A percentile compares a stretch with the other conserved stretches of the same genome.
Evolutionary conservation across 2,113 vertebrate species (phyloP).

Genomic region (Ranitomeya imitator): DNA sequence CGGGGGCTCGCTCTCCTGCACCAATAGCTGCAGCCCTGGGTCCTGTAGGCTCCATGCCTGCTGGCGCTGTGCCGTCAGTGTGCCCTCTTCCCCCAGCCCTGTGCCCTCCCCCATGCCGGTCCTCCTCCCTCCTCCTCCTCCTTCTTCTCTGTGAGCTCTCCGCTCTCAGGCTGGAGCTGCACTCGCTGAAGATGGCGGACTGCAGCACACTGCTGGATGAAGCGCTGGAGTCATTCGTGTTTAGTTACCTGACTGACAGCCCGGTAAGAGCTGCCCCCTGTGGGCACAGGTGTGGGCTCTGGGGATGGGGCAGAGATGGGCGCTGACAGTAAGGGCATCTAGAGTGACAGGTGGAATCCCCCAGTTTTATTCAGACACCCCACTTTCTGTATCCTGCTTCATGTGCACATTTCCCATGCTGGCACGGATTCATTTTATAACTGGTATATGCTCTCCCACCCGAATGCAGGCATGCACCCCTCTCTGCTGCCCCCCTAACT

Average conservation of each 20-base stretch:
- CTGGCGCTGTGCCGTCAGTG: neutral
- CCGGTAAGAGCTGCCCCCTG: constrained; percentile 76
- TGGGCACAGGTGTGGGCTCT: neutral
- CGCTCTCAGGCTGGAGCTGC: constrained; percentile 21
- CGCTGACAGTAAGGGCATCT: neutral
- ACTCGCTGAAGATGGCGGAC: constrained; percentile 94
- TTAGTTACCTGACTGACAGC: constrained; percentile 94
- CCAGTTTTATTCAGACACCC: neutral
- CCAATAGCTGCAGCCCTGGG: too few relatives aligned
- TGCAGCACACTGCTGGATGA: constrained; percentile 94
- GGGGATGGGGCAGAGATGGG: neutral
- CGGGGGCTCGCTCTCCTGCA: neutral
- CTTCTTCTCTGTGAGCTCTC: constrained; percentile 22
- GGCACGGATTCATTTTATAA: neutral
- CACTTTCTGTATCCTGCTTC: neutral
- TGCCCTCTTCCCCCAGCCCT: neutral
- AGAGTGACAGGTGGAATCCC: neutral
- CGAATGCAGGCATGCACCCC: too few relatives aligned
- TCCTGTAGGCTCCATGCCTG: neutral
- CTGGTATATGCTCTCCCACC: neutral
- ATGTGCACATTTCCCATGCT: neutral
- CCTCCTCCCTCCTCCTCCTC: constrained; percentile 23
- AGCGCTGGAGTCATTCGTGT: constrained; percentile 95
- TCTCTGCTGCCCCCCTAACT: neutral
- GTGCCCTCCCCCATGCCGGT: neutral